Evolutionary conservation across 2,113 vertebrate genomes (phyloP).

Genomic region (Tylochromis polylepis): DNA sequence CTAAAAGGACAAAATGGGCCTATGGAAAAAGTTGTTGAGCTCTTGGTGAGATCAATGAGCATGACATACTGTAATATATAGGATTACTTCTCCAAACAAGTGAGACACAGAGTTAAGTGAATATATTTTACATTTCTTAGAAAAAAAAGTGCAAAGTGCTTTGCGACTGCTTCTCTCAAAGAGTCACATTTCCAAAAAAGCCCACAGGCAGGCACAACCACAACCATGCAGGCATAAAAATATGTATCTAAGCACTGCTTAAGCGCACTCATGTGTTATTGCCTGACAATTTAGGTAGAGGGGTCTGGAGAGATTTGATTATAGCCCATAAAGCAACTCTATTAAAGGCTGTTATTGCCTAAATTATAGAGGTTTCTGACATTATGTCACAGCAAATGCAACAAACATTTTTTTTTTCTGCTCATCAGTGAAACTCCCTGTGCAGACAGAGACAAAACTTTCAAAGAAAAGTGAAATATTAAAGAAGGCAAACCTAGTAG

Average conservation of each 20-base stretch:
- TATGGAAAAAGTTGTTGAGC: conserved; percentile 45
- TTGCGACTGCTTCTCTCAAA: not conserved
- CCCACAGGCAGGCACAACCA: conserved; percentile 30
- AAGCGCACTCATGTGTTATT: conserved; percentile 6
- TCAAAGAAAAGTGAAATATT: conserved; percentile 21
- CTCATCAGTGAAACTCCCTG: conserved; percentile 15
- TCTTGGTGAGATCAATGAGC: conserved; percentile 47
- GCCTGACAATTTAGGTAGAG: conserved; percentile 38
- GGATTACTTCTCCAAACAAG: conserved; percentile 41
- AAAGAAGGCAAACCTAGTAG: conserved; percentile 20
- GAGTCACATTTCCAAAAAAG: conserved; percentile 6
- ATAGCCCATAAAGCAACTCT: conserved; percentile 36
- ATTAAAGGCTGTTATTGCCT: conserved; percentile 14
- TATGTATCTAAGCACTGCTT: conserved; percentile 4
- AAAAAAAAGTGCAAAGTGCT: conserved; percentile 19
- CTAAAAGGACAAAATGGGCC: conserved; percentile 52
- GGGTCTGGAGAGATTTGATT: conserved; percentile 39
- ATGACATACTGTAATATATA: conserved; percentile 43
- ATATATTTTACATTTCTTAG: conserved; percentile 26
- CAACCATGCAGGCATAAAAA: conserved; percentile 24
- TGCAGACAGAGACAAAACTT: not conserved
- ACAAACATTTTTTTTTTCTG: conserved; percentile 16
- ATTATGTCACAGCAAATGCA: conserved; percentile 16
- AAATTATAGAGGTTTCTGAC: conserved; percentile 28
- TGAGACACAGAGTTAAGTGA: conserved; percentile 21